Conservation (phyloP, 2,888 invertebrate species). For the Pomacea canaliculata region DNA sequence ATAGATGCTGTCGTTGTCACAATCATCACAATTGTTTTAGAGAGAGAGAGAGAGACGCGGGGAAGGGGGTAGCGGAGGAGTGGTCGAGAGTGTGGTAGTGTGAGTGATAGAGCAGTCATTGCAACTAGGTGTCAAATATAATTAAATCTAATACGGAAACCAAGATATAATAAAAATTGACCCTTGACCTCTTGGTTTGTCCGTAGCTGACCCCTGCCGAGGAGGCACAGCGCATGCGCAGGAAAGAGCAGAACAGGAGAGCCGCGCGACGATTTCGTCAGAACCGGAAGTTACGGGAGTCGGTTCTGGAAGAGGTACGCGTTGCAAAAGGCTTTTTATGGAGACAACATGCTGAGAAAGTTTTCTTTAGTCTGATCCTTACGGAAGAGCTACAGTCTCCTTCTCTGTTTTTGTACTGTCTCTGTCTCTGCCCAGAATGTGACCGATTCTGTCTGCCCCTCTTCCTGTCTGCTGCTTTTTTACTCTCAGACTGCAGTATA, state of each 20-base stretch:
- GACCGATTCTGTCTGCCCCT: too few species aligned
- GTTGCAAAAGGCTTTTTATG: background rate
- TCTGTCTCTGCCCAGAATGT: too few species aligned
- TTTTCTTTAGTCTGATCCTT: too few species aligned
- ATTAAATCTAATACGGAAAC: background rate
- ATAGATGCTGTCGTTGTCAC: too few species aligned
- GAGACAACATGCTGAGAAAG: background rate
- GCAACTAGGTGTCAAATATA: background rate
- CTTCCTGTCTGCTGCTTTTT: too few species aligned
- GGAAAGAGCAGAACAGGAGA: constrained; percentile 26
- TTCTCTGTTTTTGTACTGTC: too few species aligned
- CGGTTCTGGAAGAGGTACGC: constrained; percentile 19
- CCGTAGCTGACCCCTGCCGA: constrained; percentile 28
- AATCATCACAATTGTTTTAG: background rate
- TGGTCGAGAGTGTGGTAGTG: background rate
- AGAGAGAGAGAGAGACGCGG: background rate
- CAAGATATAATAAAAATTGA: background rate
- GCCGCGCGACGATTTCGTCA: constrained; percentile 30
- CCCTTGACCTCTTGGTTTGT: background rate
- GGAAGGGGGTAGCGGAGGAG: background rate
- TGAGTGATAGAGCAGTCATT: background rate
- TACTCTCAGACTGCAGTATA: too few species aligned
- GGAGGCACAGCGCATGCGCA: constrained; percentile 5
- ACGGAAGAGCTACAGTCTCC: too few species aligned
- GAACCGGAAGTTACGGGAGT: constrained; percentile 27